Percentiles rank a stretch among this genome's conserved stretches.
Conservation (phyloP, 2,888 invertebrate genomes). For the Sericinus montela region DNA sequence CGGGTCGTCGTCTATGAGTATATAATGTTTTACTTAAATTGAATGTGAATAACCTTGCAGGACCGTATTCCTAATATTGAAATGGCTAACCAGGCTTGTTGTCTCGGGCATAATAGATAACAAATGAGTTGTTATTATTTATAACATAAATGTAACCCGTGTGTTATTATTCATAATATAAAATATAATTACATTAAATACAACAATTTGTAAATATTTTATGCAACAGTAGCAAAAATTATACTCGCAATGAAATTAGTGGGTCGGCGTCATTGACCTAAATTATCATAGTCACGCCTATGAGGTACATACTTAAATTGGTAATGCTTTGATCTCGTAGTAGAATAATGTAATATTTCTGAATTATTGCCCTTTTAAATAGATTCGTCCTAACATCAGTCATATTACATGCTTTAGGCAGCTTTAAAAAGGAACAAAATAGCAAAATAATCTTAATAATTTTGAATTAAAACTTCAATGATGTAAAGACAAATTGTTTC, state of each 20-base stretch:
- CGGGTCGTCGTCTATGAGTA: no score
- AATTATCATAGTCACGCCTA: constrained; percentile 38
- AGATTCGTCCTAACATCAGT: neutral
- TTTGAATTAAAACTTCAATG: no score
- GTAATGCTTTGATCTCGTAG: constrained; percentile 12
- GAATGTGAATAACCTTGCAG: no score
- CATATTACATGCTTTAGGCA: neutral
- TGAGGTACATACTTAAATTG: constrained; percentile 19
- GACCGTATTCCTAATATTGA: no score
- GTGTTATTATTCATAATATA: neutral
- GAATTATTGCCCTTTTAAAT: neutral
- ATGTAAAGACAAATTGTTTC: no score
- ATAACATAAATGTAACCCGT: neutral
- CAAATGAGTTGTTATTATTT: no score
- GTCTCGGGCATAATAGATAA: no score
- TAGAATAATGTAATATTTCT: neutral
- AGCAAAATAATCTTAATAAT: no score
- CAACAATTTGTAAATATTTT: constrained; percentile 14
- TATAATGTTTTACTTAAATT: no score
- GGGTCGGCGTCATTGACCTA: constrained; percentile 57
- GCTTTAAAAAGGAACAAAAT: neutral
- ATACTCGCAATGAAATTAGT: constrained; percentile 33
- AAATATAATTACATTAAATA: neutral
- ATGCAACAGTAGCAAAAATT: constrained; percentile 30
- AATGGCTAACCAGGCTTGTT: no score